These are phyloP conservation scores for Barbus barbus DNA, from an alignment of 2,113 vertebrate genomes.

Conservation along the genomic window DNA sequence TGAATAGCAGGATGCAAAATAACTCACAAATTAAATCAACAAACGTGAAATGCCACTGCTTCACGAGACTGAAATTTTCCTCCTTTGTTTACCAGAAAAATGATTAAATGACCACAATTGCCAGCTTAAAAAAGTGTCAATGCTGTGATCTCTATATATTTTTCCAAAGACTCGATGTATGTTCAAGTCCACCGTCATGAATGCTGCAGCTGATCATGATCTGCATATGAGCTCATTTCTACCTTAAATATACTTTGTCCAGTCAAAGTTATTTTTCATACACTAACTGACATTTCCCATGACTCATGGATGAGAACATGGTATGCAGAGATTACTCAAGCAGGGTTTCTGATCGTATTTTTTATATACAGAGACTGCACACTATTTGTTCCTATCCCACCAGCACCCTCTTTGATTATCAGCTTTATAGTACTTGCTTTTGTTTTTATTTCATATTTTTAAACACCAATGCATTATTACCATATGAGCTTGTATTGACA, in stretches of 20 bases:
- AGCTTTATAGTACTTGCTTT: not conserved
- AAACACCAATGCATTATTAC: not conserved
- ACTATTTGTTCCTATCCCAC: constrained; percentile 17
- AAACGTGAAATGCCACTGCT: constrained; percentile 46
- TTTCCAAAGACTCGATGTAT: not conserved
- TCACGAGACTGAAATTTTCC: not conserved
- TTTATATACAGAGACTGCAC: constrained; percentile 26
- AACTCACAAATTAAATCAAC: constrained; percentile 49
- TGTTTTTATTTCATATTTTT: not conserved
- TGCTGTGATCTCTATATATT: constrained; percentile 1
- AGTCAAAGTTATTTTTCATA: constrained; percentile 70
- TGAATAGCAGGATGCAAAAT: constrained; percentile 45
- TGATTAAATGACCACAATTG: not conserved
- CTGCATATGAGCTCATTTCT: not conserved
- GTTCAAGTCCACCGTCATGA: constrained; percentile 7
- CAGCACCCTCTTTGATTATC: not conserved
- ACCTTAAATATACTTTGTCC: no score
- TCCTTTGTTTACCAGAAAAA: not conserved
- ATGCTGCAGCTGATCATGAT: not conserved
- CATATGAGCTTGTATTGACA: not conserved
- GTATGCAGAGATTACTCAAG: constrained; percentile 14
- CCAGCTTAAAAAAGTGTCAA: not conserved
- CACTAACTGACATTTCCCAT: constrained; percentile 44
- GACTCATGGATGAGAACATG: constrained; percentile 35
- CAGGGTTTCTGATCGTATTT: not conserved